Conservation (phyloP, 2,888 invertebrate species). For the Agrochola circellaris region DNA sequence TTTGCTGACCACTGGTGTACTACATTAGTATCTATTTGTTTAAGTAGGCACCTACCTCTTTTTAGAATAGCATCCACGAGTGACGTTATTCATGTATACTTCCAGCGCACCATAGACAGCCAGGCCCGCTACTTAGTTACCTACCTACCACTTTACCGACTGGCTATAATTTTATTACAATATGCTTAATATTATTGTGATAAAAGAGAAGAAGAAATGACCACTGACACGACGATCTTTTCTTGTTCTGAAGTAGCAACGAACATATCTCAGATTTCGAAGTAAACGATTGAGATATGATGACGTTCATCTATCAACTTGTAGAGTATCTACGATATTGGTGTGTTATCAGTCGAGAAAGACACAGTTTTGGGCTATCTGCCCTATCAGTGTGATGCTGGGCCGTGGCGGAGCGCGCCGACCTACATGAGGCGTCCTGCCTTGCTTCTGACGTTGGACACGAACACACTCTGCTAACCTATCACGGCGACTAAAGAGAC, state of each 20-base stretch:
- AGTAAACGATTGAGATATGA: conserved; percentile 43
- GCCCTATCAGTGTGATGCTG: conserved; percentile 74
- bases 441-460: conserved; percentile 20
- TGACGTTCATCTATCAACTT: conserved; percentile 47
- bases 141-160: background rate
- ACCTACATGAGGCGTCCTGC: conserved; percentile 51
- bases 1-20: too few species aligned
- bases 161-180: background rate
- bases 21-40: too few species aligned
- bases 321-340: conserved; percentile 61
- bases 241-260: background rate
- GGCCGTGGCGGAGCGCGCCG: conserved; percentile 60
- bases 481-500: background rate
- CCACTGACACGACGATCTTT: conserved; percentile 3
- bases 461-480: conserved; percentile 39
- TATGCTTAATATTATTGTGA: background rate
- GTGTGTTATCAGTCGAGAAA: conserved; percentile 68
- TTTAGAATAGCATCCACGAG: background rate
- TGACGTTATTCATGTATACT: background rate
- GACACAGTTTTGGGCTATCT: conserved; percentile 57
- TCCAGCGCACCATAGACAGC: background rate
- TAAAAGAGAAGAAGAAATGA: background rate
- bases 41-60: background rate
- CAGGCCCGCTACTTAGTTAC: background rate
- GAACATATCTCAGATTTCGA: conserved; percentile 33